These are phyloP conservation scores for Plecturocebus donacophilus DNA, from an alignment of 2,113 vertebrate genomes.

Conservation along the genomic window DNA sequence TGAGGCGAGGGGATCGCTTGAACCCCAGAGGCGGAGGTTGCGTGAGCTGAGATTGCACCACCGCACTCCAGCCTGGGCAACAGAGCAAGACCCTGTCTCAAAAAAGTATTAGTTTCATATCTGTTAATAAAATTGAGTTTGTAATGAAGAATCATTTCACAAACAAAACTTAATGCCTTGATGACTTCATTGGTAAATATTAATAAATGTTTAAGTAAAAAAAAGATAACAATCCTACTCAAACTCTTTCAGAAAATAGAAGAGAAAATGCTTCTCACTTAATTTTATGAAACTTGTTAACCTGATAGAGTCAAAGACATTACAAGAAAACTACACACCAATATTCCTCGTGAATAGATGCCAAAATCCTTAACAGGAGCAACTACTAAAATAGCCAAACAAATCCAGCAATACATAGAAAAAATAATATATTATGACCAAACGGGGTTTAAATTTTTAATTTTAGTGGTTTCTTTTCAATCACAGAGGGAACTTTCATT, in stretches of 20 bases:
- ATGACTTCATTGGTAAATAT: neutral
- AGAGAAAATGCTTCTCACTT: neutral
- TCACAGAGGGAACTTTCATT: neutral
- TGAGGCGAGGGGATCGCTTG: no score
- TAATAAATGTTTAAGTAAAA: neutral
- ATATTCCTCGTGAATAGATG: neutral
- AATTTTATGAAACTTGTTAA: neutral
- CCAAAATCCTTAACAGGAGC: neutral
- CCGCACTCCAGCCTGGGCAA: no score
- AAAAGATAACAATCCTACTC: neutral
- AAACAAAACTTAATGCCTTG: neutral
- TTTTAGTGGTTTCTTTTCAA: neutral
- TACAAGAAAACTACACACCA: neutral
- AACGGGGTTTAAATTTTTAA: neutral
- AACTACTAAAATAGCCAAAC: constrained; percentile 5
- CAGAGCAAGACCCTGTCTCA: neutral
- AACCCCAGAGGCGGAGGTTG: no score
- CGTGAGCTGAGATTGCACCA: no score
- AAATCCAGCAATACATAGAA: neutral
- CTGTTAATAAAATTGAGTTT: neutral
- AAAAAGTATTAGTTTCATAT: neutral
- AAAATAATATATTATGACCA: neutral
- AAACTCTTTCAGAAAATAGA: neutral
- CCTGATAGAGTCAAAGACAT: neutral
- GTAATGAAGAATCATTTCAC: neutral